A percentile compares a stretch with the other conserved stretches of the same genome.
Evolutionary conservation across 2,797 vertebrate genomes (phyloP).

Genomic region (Triplophysa bombifrons): DNA sequence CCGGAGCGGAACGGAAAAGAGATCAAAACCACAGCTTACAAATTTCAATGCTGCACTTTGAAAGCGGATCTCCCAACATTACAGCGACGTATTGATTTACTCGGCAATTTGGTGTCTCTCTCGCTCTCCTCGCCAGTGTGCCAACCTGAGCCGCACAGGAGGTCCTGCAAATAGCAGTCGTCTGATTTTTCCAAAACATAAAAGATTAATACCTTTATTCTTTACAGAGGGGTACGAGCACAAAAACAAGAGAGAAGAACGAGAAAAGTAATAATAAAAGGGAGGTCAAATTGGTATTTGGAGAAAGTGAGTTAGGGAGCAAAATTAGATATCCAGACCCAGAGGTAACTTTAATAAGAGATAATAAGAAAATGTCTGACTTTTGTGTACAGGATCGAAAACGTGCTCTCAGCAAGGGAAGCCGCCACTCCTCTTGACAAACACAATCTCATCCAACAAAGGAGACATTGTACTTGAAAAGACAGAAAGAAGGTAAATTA

Average conservation of each 20-base stretch:
- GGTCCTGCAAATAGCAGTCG: conserved; percentile 76
- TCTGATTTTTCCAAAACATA: conserved; percentile 79
- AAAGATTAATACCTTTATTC: conserved; percentile 82
- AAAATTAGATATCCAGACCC: conserved; percentile 68
- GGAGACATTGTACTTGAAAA: conserved; percentile 63
- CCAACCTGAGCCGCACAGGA: conserved; percentile 80
- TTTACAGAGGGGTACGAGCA: conserved; percentile 62
- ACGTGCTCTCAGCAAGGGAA: conserved; percentile 44
- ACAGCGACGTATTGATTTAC: conserved; percentile 86
- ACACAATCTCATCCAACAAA: conserved; percentile 38
- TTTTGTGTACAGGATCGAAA: conserved; percentile 66
- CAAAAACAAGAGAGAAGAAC: conserved; percentile 18
- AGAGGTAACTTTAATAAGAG: conserved; percentile 76
- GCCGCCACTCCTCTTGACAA: conserved; percentile 25
- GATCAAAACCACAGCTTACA: conserved; percentile 88
- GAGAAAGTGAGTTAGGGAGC: conserved; percentile 67
- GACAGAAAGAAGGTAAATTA: conserved; percentile 72
- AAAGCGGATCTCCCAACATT: conserved; percentile 86
- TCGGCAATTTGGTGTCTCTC: conserved; percentile 86
- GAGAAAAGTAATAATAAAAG: conserved; percentile 72
- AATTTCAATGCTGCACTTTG: conserved; percentile 86
- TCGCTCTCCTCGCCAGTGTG: conserved; percentile 74
- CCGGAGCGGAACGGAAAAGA: conserved; percentile 90
- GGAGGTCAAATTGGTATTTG: conserved; percentile 75
- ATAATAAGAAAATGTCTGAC: conserved; percentile 73